A percentile compares a stretch with the other conserved stretches of the same genome.
Conservation (phyloP, 2,888 invertebrate genomes). For the Idaea aversata region DNA sequence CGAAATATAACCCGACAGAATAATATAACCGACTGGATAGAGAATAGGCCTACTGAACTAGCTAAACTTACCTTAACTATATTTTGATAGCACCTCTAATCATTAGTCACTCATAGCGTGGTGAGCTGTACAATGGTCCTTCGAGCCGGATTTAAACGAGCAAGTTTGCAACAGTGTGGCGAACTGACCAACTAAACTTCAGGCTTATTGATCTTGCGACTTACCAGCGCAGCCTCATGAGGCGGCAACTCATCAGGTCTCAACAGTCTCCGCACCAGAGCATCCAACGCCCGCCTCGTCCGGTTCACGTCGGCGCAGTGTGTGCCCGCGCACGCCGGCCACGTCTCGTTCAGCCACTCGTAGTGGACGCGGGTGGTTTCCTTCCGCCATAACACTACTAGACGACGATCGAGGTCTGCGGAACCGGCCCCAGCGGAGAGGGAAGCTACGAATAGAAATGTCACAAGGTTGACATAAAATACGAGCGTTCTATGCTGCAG, state of each 20-base stretch:
- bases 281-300: conserved; percentile 82
- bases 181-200: too few relatives aligned
- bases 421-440: conserved; percentile 62
- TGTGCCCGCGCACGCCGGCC: conserved; percentile 81
- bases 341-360: conserved; percentile 91
- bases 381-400: conserved; percentile 94
- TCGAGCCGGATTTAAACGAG: too few relatives aligned
- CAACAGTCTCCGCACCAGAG: conserved; percentile 85
- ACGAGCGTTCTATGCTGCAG: too few relatives aligned
- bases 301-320: conserved; percentile 34
- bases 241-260: conserved; percentile 82
- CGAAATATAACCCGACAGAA: too few relatives aligned
- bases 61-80: too few relatives aligned
- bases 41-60: too few relatives aligned
- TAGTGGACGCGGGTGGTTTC: conserved; percentile 93
- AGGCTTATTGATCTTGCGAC: neutral
- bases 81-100: too few relatives aligned
- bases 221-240: neutral
- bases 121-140: too few relatives aligned
- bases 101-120: too few relatives aligned
- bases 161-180: too few relatives aligned
- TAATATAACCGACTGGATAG: too few relatives aligned
- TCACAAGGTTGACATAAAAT: neutral
- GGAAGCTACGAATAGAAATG: conserved; percentile 5
- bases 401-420: conserved; percentile 82